These are phyloP conservation scores for Hirtodrosophila cameraria DNA, from an alignment of 2,888 invertebrate species.

Conservation along the genomic window DNA sequence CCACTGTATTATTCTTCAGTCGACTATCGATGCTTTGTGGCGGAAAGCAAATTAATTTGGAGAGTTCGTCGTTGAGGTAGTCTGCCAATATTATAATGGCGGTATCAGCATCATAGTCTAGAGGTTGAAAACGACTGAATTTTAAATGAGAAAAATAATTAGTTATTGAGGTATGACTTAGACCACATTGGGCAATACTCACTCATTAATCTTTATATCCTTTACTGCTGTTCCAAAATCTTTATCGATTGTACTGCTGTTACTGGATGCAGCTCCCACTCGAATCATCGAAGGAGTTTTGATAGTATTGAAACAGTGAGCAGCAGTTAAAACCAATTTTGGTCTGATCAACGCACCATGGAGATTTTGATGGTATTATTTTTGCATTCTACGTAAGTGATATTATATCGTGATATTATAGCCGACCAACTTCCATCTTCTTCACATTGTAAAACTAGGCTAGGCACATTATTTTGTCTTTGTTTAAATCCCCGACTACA, in stretches of 20 bases:
- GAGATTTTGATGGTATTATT: fast-evolving
- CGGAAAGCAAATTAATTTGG: constrained; percentile 17
- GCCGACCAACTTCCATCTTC: constrained; percentile 22
- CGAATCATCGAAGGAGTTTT: background rate
- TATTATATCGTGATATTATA: background rate
- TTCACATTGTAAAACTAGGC: background rate
- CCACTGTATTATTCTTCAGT: no score
- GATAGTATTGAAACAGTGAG: constrained; percentile 28
- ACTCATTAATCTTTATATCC: background rate
- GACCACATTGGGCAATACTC: background rate
- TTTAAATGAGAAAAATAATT: no score
- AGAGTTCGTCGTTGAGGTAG: no score
- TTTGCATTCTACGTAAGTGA: fast-evolving
- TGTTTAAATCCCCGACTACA: background rate
- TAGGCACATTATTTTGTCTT: fast-evolving
- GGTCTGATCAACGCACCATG: constrained; percentile 9
- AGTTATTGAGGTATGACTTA: no score
- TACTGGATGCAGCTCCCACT: background rate
- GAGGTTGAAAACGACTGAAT: no score
- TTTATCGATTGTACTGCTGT: fast-evolving
- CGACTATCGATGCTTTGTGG: no score
- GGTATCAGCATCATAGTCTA: background rate
- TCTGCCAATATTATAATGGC: no score
- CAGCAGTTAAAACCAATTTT: constrained; percentile 35
- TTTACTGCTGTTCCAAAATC: background rate